These are phyloP conservation scores for Dasyurus viverrinus DNA, from an alignment of 2,113 vertebrate species.

Conservation along the genomic window DNA sequence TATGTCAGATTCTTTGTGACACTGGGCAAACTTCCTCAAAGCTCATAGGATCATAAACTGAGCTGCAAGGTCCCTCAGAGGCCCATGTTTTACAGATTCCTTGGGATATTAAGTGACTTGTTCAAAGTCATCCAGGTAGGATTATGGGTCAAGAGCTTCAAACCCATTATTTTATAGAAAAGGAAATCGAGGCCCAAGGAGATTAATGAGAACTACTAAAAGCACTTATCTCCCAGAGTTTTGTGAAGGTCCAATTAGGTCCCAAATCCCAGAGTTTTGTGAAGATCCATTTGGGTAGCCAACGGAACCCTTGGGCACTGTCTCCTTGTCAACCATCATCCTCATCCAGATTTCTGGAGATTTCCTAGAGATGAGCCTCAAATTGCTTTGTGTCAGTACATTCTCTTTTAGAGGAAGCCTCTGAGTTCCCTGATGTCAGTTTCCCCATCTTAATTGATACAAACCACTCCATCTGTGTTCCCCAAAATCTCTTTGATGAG, in stretches of 20 bases:
- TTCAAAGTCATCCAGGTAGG: too few relatives aligned
- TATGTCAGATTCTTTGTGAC: too few relatives aligned
- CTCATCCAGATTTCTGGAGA: too few relatives aligned
- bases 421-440: not conserved
- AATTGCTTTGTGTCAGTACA: not conserved
- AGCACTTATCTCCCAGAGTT: not conserved
- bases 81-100: too few relatives aligned
- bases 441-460: not conserved
- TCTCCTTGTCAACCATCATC: too few relatives aligned
- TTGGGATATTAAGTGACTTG: too few relatives aligned
- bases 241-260: not conserved
- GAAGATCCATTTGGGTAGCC: not conserved
- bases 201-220: not conserved
- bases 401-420: not conserved
- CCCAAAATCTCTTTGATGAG: not conserved
- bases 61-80: too few relatives aligned
- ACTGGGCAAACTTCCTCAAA: too few relatives aligned
- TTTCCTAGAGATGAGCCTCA: not conserved
- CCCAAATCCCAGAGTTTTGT: not conserved
- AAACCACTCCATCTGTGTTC: not conserved
- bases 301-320: not conserved
- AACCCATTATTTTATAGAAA: slow-evolving; percentile 9
- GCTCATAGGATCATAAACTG: too few relatives aligned
- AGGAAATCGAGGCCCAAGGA: slow-evolving; percentile 35
- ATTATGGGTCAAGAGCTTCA: too few relatives aligned